Base-by-base conservation (phyloP, 2,888 invertebrate genomes). In the Malthinus seriepunctatus region DNA sequence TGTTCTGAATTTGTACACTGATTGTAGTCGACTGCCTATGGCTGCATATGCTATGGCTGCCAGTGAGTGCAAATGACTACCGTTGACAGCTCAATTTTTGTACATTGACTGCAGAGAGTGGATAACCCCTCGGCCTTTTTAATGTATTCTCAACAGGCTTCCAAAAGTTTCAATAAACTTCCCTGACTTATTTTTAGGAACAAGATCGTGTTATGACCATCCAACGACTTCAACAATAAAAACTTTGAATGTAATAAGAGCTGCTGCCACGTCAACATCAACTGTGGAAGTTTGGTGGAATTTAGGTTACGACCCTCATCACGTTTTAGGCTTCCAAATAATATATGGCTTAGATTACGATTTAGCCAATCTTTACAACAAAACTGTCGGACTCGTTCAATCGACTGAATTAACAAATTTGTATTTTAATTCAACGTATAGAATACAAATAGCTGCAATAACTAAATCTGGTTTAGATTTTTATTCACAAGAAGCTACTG, bases 281-380 rank as follows among this genome's bases (percentile, higher is more conserved):
- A 91, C 93, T 46, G 92, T 97, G 0, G 95, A 96, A 80, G 95
- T 94, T 8, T 95, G 94, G 94, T 95, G 95, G 95, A 93, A 94
- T 76, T 86, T 90, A 2, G 93, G 93, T 49, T 91, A 93, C n/a
- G 89, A 90, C 45, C 23, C 23, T 3, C 85, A 90, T 67, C 91
- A 87, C 77, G 86, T 94, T 39, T 83, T 90, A 53, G 94, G 95
- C 31, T 95, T 95, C 71, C 88, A 90, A 73, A 91, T 95, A 68
- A 95, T 95, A 77, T 95, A 94, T 73, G 93, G 93, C 9, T 94
- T 91, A 0, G 95, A 94, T 6, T 15, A 14, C 74, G 95, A 95
- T 78, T 81, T 95, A 55, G 94, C 95, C 72, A 89, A 91, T 75
- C 95, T 95, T 95, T 89, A 90, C 71, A 90, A 90, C 53, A 93